Evolutionary conservation across 2,888 invertebrate species (phyloP), one percentile per base, ranked within the genome.

Genomic region (Apotomis capreana): DNA sequence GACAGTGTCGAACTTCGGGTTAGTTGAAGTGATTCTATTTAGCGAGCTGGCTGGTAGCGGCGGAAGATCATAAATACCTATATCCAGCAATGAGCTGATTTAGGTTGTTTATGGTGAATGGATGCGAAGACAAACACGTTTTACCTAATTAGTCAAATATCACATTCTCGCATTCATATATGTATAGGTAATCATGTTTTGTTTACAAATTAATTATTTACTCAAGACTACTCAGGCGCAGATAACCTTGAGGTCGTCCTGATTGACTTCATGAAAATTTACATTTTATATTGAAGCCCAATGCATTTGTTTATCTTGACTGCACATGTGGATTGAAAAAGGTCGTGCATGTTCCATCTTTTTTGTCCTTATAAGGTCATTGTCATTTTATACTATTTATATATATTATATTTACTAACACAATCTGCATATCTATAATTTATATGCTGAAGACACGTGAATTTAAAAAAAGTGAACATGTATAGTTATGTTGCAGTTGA

Each of bases 241-340:
- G 70, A 67, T 74, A 70, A 70, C 70, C 68, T 74, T 73, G 70
- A 57, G 70, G 70, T 63, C 73, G 75, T 75, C 70, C 75, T 61
- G 73, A 75, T 73, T 73, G 73, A 73, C 74, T 69, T 40, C 67
- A 59, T 26, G 62, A 71, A 62, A 71, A 55, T 58, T 68, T 58
- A 51, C 71, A 71, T 49, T 62, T 63, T 72, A 58, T 69, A 73
- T 73, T 69, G 60, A 73, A 64, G 52, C 64, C 49, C 58, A 26
- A 54, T n/a, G 55, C 64, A 65, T 55, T 6, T 64, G 54, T 40
- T 44, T 55, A 64, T 55, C 26, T 54, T 44, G 15, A 40, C 52
- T 63, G 26, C 52, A 63, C 40, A 40, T 40, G 54, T 15, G 54
- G 10, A 44, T 55, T 65, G 8, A 54, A 54, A 55, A 64, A 65